phyloP scores from a whole-genome alignment of 2,797 vertebrate species.

The Clamator glandarius region DNA sequence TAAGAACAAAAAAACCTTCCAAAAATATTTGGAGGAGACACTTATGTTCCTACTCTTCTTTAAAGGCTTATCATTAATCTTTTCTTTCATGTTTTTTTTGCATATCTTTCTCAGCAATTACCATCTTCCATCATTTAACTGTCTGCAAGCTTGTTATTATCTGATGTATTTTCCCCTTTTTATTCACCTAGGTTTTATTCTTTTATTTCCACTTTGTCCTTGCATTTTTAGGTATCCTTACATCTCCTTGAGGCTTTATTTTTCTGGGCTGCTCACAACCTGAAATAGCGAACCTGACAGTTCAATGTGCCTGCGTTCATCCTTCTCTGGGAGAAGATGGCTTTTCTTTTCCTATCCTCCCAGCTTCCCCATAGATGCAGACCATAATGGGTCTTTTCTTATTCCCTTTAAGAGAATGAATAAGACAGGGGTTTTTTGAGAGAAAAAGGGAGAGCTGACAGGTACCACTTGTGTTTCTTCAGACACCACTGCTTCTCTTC shows the following conservation, averaged over 20 bases:
- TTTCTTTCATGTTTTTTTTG: background rate
- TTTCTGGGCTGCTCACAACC: background rate
- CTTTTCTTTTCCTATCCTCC: background rate
- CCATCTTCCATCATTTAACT: background rate
- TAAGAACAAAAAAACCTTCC: background rate
- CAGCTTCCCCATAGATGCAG: background rate
- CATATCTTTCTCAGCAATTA: background rate
- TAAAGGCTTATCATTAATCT: background rate
- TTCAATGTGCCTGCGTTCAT: background rate
- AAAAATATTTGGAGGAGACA: conserved; percentile 31
- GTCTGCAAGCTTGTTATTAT: background rate
- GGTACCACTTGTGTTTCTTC: background rate
- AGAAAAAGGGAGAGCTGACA: background rate
- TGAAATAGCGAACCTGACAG: background rate
- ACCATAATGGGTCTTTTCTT: background rate
- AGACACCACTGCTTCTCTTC: background rate
- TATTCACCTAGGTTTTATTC: background rate
- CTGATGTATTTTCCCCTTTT: background rate
- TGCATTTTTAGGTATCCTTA: background rate
- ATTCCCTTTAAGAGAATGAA: background rate
- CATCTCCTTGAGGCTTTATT: background rate
- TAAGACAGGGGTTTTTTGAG: background rate
- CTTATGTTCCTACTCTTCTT: background rate
- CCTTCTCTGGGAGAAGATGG: background rate
- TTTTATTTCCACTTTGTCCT: background rate